These are phyloP conservation scores for Hesperia comma DNA, from an alignment of 2,888 invertebrate species.

Conservation along the genomic window DNA sequence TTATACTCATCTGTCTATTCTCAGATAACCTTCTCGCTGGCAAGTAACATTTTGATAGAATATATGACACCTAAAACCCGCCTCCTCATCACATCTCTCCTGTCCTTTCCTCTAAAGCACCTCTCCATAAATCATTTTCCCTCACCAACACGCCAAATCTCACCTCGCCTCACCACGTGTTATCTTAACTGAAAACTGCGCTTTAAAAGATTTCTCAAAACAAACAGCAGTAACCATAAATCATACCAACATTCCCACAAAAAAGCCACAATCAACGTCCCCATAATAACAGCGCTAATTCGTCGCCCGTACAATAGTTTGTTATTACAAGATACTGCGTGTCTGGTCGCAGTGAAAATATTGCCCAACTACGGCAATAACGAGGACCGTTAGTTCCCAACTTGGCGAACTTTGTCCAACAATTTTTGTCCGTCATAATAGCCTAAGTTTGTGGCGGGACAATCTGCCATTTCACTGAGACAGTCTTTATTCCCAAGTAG, in stretches of 20 bases:
- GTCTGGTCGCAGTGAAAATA: constrained; percentile 74
- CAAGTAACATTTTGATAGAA: too few species aligned
- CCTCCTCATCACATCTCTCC: too few species aligned
- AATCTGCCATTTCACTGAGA: constrained; percentile 55
- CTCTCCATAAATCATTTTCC: too few species aligned
- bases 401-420: constrained; percentile 68
- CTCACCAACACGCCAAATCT: too few species aligned
- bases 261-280: constrained; percentile 32
- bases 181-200: not conserved
- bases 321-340: constrained; percentile 64
- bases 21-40: too few species aligned
- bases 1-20: too few species aligned
- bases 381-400: constrained; percentile 71
- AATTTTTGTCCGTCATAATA: constrained; percentile 81
- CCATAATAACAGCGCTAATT: constrained; percentile 53
- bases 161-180: too few species aligned
- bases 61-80: too few species aligned
- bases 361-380: constrained; percentile 81
- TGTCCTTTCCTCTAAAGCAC: too few species aligned
- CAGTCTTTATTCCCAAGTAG: constrained; percentile 53
- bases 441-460: constrained; percentile 69
- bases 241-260: not conserved
- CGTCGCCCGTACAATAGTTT: constrained; percentile 65
- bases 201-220: not conserved
- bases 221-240: not conserved